These are phyloP conservation scores for Cryptoprocta ferox DNA, from an alignment of 2,797 vertebrate species.

Conservation along the genomic window DNA sequence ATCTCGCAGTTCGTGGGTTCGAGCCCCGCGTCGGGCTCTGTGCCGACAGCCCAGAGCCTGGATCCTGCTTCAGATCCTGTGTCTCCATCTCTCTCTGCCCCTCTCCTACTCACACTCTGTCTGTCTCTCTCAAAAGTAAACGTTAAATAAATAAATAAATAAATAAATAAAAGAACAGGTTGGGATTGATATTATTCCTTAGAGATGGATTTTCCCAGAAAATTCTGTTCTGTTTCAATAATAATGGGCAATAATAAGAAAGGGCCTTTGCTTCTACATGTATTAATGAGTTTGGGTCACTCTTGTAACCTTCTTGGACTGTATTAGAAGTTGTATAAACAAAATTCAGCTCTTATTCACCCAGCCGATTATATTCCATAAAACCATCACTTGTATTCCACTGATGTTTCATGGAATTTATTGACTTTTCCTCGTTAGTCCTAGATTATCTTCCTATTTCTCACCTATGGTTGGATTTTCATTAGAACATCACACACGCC, in stretches of 20 bases:
- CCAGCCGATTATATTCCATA: background rate
- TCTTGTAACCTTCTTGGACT: background rate
- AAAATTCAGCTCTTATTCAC: background rate
- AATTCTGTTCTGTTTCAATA: constrained; percentile 9
- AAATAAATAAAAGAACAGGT: background rate
- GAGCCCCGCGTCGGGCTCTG: too few species aligned
- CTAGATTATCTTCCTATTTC: background rate
- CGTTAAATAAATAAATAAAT: background rate
- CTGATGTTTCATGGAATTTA: background rate
- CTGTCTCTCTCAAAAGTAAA: too few species aligned
- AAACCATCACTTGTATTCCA: background rate
- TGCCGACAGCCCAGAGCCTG: too few species aligned
- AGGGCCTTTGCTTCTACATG: background rate
- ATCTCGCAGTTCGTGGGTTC: too few species aligned
- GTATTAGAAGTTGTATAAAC: background rate
- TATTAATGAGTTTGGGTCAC: background rate
- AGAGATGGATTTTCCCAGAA: constrained; percentile 5
- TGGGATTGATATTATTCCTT: background rate
- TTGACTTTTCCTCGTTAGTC: background rate
- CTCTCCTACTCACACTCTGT: too few species aligned
- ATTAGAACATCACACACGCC: background rate
- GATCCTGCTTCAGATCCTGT: too few species aligned
- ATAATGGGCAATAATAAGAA: background rate
- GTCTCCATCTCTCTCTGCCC: too few species aligned
- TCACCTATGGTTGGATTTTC: background rate